A percentile compares a stretch with the other conserved stretches of the same genome.
Evolutionary conservation across 1,140 invertebrate species (phyloP).

Genomic region (Panulirus ornatus): DNA sequence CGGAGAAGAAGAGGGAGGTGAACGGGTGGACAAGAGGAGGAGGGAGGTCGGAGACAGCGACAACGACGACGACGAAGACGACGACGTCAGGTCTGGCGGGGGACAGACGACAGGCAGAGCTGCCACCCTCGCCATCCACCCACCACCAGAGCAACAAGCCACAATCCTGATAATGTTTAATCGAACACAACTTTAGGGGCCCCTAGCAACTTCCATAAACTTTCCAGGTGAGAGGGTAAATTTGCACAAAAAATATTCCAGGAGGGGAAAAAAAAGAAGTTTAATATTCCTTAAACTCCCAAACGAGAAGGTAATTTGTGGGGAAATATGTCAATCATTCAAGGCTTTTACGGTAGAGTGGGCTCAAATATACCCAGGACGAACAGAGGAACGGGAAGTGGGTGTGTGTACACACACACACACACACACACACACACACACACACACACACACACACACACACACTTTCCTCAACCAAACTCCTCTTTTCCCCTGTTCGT

Average conservation of each 20-base stretch:
- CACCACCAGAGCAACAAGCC: too few species aligned
- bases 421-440: neutral
- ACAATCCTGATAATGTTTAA: slow-evolving; percentile 10
- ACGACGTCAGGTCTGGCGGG: too few species aligned
- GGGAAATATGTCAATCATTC: neutral
- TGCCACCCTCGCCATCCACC: neutral
- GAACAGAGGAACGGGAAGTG: neutral
- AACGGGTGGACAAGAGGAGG: too few species aligned
- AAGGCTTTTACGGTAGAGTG: neutral
- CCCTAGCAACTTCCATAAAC: neutral
- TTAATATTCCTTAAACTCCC: neutral
- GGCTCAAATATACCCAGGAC: too few species aligned
- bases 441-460: neutral
- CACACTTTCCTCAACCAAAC: too few species aligned
- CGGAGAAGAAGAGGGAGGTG: too few species aligned
- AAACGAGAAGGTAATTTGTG: neutral
- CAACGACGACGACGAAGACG: too few species aligned
- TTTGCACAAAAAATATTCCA: neutral
- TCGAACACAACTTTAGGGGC: neutral
- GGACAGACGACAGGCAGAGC: too few species aligned
- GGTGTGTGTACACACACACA: neutral
- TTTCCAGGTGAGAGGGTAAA: neutral
- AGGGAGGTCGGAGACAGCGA: too few species aligned
- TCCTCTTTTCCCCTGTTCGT: too few species aligned
- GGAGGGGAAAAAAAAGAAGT: neutral